Conservation (phyloP, 2,797 vertebrate genomes). For the Eleutherodactylus coqui region DNA sequence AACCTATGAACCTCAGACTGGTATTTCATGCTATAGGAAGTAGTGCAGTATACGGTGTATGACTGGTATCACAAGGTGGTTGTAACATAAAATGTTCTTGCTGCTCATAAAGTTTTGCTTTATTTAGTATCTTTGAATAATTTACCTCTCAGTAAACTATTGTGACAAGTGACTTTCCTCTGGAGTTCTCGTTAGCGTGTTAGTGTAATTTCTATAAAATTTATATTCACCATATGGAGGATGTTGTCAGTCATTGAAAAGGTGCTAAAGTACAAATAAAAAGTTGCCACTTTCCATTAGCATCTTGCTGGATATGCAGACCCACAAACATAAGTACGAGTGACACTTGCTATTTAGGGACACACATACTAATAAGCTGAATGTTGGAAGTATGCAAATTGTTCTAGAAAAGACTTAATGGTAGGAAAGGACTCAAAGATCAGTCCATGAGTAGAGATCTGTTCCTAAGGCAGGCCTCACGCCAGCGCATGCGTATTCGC, state of each 20-base stretch:
- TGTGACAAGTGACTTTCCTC: constrained; percentile 28
- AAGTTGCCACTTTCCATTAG: constrained; percentile 27
- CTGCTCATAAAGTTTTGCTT: neutral
- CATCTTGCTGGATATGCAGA: neutral
- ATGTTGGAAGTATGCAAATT: neutral
- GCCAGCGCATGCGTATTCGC: too few species aligned
- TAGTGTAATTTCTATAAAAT: constrained; percentile 43
- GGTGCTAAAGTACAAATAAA: constrained; percentile 43
- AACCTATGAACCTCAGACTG: too few species aligned
- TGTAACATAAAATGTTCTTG: neutral
- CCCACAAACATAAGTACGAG: neutral
- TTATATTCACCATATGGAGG: constrained; percentile 47
- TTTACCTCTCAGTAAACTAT: constrained; percentile 36
- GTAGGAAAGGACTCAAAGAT: neutral
- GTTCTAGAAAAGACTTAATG: neutral
- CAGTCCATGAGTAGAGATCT: neutral
- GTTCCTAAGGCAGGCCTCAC: neutral
- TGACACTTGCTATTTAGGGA: neutral
- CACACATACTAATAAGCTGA: neutral
- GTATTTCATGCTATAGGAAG: neutral
- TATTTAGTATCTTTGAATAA: constrained; percentile 10
- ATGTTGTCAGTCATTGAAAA: constrained; percentile 40
- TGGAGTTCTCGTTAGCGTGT: constrained; percentile 22
- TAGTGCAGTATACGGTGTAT: neutral
- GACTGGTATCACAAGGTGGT: neutral